Evolutionary conservation across 2,113 vertebrate genomes (phyloP), one percentile per base, ranked within the genome.

Genomic region (Chroicocephalus ridibundus): DNA sequence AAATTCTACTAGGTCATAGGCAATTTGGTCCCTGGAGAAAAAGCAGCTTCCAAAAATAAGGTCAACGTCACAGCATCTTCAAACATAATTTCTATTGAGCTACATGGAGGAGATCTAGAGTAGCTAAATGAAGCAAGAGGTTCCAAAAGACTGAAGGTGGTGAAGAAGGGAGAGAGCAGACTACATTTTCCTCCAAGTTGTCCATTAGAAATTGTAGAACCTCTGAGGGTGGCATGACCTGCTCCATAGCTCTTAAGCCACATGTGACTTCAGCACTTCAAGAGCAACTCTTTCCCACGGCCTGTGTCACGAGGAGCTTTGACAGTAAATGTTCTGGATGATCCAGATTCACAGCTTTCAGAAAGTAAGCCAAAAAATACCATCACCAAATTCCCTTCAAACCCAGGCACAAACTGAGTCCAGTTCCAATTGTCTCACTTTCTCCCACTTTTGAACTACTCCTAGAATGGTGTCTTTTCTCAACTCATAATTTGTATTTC

Each of bases 181-280:
- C 11, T 4, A 0, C 42, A 4, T 84, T 84, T 93, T 86, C 6
- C 8, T 5, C 20, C 8, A 60, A 17, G 4, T 1, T 72, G 20
- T 4, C 68, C 11, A 44, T 52, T 79, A 79, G 29, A 82, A 90
- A 78, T 31, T 81, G 38, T 55, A 79, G 42, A 82, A 60, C 20
- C 29, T 68, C 49, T 68, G 42, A 75, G 31, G 11, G 8, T 88
- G 31, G 17, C 32, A 36, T 74, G 12, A 64, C 34, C 25, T 54
- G 5, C 47, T 49, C 19, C 4, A 0, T 26, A 8, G 6, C 15
- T 75, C 13, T 62, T 89, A 89, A 74, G 15, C 10, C 36, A 11
- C n/a, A 8, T 32, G 22, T 51, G 47, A 58, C 11, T 82, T 85
- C 47, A 85, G 17, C 13, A 55, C 13, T 68, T 70, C 21, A 72